phyloP scores from a whole-genome alignment of 2,113 vertebrate genomes.

The Grus americana region DNA sequence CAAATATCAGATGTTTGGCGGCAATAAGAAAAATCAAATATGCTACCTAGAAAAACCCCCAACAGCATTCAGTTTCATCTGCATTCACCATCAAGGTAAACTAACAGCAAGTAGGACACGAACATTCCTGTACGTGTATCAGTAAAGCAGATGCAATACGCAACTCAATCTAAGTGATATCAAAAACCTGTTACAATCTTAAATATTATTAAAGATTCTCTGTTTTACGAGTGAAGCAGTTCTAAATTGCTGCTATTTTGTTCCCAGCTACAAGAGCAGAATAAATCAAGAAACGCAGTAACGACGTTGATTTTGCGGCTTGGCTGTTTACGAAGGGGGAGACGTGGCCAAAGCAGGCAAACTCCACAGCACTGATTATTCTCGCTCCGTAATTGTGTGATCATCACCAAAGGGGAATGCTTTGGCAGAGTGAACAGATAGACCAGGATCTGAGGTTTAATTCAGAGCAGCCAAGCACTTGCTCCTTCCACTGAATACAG shows the following conservation, averaged over 20 bases:
- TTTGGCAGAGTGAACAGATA: not conserved
- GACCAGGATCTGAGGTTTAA: not conserved
- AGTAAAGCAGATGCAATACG: not conserved
- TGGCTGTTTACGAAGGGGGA: not conserved
- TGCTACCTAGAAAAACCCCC: not conserved
- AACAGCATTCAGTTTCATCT: not conserved
- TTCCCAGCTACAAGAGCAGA: not conserved
- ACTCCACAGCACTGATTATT: not conserved
- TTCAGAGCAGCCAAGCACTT: not conserved
- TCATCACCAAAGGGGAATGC: not conserved
- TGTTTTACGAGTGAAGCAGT: not conserved
- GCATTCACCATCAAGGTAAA: not conserved
- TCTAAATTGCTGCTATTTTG: not conserved
- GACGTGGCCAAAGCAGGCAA: not conserved
- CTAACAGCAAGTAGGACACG: not conserved
- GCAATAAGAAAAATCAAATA: conserved; percentile 23
- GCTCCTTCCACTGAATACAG: not conserved
- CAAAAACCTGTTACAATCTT: not conserved
- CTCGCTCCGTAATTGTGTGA: fast-evolving
- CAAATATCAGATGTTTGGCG: conserved; percentile 54
- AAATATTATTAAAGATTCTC: not conserved
- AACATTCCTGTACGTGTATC: fast-evolving
- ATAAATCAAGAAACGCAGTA: not conserved
- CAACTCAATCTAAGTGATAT: fast-evolving
- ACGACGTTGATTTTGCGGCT: fast-evolving